Evolutionary conservation across 2,113 vertebrate species (phyloP).

Genomic region (Sitta europaea): DNA sequence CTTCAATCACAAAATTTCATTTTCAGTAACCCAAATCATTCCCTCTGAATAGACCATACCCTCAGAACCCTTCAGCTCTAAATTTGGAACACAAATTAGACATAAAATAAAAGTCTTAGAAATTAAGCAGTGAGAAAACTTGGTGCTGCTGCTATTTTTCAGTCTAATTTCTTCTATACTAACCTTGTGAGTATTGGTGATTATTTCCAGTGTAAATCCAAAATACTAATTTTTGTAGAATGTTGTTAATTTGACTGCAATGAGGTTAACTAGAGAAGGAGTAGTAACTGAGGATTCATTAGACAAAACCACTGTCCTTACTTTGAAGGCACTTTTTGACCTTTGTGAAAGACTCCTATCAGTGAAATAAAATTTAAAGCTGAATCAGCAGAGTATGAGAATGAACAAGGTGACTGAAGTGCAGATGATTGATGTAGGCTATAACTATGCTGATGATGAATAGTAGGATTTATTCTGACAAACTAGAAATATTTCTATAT

Average conservation of each 20-base stretch:
- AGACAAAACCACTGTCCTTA: neutral
- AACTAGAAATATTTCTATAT: constrained; percentile 49
- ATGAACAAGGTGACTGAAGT: constrained; percentile 33
- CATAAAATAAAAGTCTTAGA: neutral
- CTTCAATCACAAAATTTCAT: neutral
- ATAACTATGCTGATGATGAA: constrained; percentile 50
- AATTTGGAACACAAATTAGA: neutral
- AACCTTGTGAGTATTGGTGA: neutral
- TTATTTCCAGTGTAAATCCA: neutral
- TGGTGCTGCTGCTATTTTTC: neutral
- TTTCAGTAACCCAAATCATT: neutral
- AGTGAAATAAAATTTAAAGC: constrained; percentile 18
- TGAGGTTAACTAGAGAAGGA: neutral
- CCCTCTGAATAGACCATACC: neutral
- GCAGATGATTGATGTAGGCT: constrained; percentile 45
- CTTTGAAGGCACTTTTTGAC: neutral
- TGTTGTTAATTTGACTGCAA: neutral
- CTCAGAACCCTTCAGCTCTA: neutral
- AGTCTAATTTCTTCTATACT: neutral
- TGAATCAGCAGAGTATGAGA: constrained; percentile 47
- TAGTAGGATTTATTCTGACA: constrained; percentile 48
- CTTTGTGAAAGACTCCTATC: constrained; percentile 40
- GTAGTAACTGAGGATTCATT: neutral
- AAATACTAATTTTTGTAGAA: neutral
- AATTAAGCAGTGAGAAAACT: neutral